Evolutionary conservation across 2,888 invertebrate genomes (phyloP), one percentile per base, ranked within the genome.

Genomic region (Cerastoderma edule): DNA sequence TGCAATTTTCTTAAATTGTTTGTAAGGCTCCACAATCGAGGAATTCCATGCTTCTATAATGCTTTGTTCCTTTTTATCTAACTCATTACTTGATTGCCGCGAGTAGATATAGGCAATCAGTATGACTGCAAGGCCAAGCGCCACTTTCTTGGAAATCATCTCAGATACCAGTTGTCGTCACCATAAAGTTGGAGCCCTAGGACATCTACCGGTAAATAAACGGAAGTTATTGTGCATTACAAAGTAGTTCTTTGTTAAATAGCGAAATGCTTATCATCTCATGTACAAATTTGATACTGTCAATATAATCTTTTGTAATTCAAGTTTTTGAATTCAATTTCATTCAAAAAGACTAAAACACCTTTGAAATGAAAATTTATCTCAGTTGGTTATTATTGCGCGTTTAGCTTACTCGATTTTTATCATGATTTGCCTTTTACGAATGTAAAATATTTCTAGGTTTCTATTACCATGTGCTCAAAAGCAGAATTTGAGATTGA

Each of bases 11-110:
- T 71, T 64, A 74, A 87, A 87, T 67, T 79, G 71, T 22, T 35
- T 33, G 32, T 67, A 46, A 27, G 87, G 87, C 24, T 67, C 67
- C 16, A 69, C 67, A 65, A 87, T 85, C 19, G 75, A 75, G 10
- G 75, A 72, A 60, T 80, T 70, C 86, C 85, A 87, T 8, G 83
- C 79, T 30, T 80, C 74, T 35, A 85, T 83, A 33, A 87, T 79
- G 63, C 60, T 69, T 67, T 85, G 76, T 60, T 87, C 86, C 22
- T 67, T 35, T 39, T 22, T 48, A 27, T 50, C 39, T 32, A 8
- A 24, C 27, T 27, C 24, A 8, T 67, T 33, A 13, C 57, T 44
- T 4, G 65, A 39, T 76, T 79, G 78, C 35, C 60, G 67, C 19
- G 74, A 63, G 60, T 83, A 84, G 4, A 78, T 35, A 24, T 78